phyloP scores from a whole-genome alignment of 1,140 invertebrate genomes.

The Formica exsecta region DNA sequence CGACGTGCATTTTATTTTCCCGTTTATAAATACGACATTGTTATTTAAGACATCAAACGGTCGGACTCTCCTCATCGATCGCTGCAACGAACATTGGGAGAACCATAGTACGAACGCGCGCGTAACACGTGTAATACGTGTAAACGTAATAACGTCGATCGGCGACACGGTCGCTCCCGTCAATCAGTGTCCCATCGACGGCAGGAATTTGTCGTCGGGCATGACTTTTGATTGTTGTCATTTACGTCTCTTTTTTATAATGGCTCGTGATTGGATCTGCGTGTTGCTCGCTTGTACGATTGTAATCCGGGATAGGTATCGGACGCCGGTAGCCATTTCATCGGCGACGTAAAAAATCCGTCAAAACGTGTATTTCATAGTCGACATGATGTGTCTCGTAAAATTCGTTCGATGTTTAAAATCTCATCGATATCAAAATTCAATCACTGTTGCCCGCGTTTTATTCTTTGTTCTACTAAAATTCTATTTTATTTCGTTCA shows the following conservation, averaged over 20 bases:
- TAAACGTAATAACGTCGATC: constrained; percentile 62
- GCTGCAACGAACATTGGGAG: background rate
- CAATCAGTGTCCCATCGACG: constrained; percentile 55
- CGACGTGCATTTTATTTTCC: background rate
- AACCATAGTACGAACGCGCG: background rate
- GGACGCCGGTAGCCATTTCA: constrained; percentile 12
- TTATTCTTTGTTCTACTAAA: constrained; percentile 22
- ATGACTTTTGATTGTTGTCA: constrained; percentile 57
- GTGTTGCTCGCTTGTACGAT: constrained; percentile 29
- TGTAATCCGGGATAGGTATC: background rate
- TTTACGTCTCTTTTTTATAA: constrained; percentile 54
- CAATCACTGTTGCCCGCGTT: constrained; percentile 30
- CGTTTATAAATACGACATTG: constrained; percentile 18
- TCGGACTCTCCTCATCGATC: constrained; percentile 33
- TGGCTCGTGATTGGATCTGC: constrained; percentile 20
- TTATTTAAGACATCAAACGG: constrained; percentile 27
- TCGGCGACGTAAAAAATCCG: constrained; percentile 1
- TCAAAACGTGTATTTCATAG: constrained; percentile 43
- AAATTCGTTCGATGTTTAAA: constrained; percentile 60
- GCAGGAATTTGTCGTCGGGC: constrained; percentile 46
- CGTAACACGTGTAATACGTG: constrained; percentile 48
- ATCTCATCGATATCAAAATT: constrained; percentile 61
- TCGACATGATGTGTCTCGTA: constrained; percentile 41
- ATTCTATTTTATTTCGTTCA: constrained; percentile 40
- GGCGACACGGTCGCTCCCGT: constrained; percentile 40